Evolutionary conservation across 2,797 vertebrate genomes (phyloP).

Genomic region (Myotis vivesi): DNA sequence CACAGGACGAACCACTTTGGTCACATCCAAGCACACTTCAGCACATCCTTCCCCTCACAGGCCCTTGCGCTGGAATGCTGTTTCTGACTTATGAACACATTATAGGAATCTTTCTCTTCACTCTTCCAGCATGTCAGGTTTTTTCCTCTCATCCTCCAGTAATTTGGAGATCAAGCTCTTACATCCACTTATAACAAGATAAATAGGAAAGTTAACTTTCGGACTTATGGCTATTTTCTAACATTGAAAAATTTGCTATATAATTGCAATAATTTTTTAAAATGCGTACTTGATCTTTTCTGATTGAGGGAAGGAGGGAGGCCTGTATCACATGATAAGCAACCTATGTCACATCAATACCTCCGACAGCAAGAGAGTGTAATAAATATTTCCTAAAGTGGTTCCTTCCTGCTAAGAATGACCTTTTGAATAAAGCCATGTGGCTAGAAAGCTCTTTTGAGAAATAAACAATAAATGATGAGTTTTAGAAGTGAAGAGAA

Average conservation of each 20-base stretch:
- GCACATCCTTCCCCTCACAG: neutral
- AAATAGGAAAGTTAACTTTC: neutral
- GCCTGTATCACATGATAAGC: neutral
- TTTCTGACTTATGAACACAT: neutral
- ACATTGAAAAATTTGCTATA: neutral
- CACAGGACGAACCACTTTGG: neutral
- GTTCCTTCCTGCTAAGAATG: neutral
- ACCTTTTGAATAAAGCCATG: neutral
- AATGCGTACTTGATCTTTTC: neutral
- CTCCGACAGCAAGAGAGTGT: neutral
- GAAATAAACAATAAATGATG: neutral
- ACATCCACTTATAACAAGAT: neutral
- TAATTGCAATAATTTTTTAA: neutral
- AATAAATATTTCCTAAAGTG: neutral
- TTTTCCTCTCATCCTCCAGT: neutral
- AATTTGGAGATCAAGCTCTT: neutral
- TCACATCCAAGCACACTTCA: conserved; percentile 20
- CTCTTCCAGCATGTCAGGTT: neutral
- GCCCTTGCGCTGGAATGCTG: neutral
- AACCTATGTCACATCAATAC: too few species aligned
- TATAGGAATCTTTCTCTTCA: too few species aligned
- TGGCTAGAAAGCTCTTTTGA: neutral
- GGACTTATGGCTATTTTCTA: neutral
- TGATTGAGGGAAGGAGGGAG: too few species aligned
- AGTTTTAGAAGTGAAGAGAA: neutral